Evolutionary conservation across 2,888 invertebrate genomes (phyloP), one percentile per base, ranked within the genome.

Genomic region (Baronia brevicornis): DNA sequence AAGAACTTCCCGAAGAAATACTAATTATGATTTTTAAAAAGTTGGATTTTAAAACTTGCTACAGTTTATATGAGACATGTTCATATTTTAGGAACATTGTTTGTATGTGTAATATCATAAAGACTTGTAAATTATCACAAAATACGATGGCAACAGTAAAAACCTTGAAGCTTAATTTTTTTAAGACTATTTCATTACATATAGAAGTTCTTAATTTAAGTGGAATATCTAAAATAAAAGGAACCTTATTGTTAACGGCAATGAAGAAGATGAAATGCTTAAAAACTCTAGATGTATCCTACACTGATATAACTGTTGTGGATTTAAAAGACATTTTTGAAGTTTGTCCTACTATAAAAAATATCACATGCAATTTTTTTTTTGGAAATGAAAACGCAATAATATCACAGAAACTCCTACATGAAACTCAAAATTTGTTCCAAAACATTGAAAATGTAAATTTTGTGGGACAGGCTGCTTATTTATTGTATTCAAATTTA

Each of bases 221-320:
- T 48, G 70, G 62, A 18, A 58, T 77, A 11, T 43, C 44, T 13
- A 63, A 75, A 48, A 48, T 79, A 26, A 49, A 44, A 18, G 72
- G 65, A 45, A 50, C 60, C 14, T 24, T 45, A 11, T 39, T 78
- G 6, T 10, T 71, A 24, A 50, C 57, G 20, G 63, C 57, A 6
- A 36, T 71, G 17, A 66, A 51, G 30, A 62, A 47, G 31, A 36
- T 77, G 29, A 70, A 69, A 39, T 44, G 36, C 21, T 46, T 80
- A 30, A 57, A 53, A 43, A 51, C 54, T 13, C 46, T 80, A 25
- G 64, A 80, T 58, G 51, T 80, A 10, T 60, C 75, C 2, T 77
- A 62, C 28, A 80, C 80, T 21, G 58, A 60, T 29, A 58, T 79
- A 12, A 57, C 39, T 32, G 45, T 79, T 7, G 13, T 46, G 19